Percentiles rank a stretch among this genome's conserved stretches.
Conservation (phyloP, 2,797 vertebrate species). For the Tauraco hartlaubi region DNA sequence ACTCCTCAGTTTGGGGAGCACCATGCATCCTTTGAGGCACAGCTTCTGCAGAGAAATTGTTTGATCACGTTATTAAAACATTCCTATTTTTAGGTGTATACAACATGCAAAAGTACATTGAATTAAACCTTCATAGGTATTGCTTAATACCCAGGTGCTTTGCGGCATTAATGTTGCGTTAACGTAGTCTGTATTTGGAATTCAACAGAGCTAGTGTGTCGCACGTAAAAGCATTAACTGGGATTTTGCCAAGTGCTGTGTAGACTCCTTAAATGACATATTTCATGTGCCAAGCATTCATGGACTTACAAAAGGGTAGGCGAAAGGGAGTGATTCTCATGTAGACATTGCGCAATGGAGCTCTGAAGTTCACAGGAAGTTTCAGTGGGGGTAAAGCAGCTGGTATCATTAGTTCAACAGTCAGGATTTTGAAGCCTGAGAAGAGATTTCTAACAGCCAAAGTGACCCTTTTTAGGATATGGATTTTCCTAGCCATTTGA, state of each 20-base stretch:
- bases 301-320: not conserved
- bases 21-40: not conserved
- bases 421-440: not conserved
- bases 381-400: not conserved
- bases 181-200: not conserved
- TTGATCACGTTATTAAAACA: not conserved
- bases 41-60: not conserved
- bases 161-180: not conserved
- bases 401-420: not conserved
- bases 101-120: not conserved
- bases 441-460: not conserved
- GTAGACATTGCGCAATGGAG: not conserved
- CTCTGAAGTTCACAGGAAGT: not conserved
- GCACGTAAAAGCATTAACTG: fast-evolving
- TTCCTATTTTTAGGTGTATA: not conserved
- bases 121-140: not conserved
- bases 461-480: not conserved
- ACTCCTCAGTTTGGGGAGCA: not conserved
- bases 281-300: not conserved
- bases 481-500: not conserved
- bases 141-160: not conserved
- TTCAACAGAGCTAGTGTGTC: not conserved
- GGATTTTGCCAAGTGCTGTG: not conserved
- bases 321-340: not conserved
- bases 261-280: not conserved